Evolutionary conservation across 2,113 vertebrate genomes (phyloP), one percentile per base, ranked within the genome.

Genomic region (Noctilio leporinus): DNA sequence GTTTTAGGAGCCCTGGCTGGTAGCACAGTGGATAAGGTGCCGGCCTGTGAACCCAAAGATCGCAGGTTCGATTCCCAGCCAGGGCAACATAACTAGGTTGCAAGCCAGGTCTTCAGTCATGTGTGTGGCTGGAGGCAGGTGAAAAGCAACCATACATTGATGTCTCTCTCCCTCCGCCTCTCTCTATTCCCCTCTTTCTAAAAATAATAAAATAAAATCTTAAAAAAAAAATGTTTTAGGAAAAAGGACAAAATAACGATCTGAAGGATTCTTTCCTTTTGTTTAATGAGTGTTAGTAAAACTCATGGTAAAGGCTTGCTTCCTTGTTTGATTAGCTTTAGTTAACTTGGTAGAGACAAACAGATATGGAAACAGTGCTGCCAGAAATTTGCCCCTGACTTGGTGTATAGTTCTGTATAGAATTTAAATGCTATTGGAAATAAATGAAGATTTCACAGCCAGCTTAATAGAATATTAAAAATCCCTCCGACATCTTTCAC

Each of bases 271-370:
- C 16, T 49, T 90, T 73, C 20, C 47, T 93, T 95, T 96, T 55
- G 26, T 5, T 70, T 89, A 84, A n/a, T 75, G 49, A 43, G 53
- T 85, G 12, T 75, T 80, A 72, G 30, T 20, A n/a, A 40, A 92
- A 81, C 24, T 65, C 38, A n/a, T 19, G 17, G 49, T 43, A 59
- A 0, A 0, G 22, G 4, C 83, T 91, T 81, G 35, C 55, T 67
- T 83, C 69, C 59, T 92, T 91, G 53, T 72, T 59, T 85, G 53
- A n/a, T 83, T 45, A 91, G 33, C 73, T 96, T 89, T 75, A 70
- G 12, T 95, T 89, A 72, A 76, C 43, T 93, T 85, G 49, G 10
- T 78, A 33, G 70, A 85, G 65, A n/a, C 24, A 89, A 14, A 49
- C 40, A n/a, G 33, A 16, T 92, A 73, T 3, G 16, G 30, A 88